A percentile compares a stretch with the other conserved stretches of the same genome.
phyloP scores from a whole-genome alignment of 2,797 vertebrate genomes.

The Novumbra hubbsi region DNA sequence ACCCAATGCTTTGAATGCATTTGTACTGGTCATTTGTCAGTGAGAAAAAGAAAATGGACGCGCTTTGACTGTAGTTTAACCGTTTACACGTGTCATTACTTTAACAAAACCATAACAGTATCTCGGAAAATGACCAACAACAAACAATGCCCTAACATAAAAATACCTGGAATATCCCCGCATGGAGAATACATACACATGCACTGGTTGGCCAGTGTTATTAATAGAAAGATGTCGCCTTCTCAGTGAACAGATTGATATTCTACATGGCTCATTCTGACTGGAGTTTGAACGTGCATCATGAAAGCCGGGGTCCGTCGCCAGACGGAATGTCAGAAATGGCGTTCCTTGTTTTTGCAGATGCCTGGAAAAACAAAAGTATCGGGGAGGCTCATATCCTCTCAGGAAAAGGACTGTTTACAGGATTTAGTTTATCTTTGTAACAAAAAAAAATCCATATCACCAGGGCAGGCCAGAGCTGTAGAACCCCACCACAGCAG shows the following conservation, averaged over 20 bases:
- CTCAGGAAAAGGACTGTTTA: conserved; percentile 64
- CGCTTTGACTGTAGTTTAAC: not conserved
- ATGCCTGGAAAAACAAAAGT: conserved; percentile 66
- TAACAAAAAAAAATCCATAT: conserved; percentile 29
- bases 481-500: not conserved
- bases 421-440: conserved; percentile 53
- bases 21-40: not conserved
- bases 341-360: conserved; percentile 55
- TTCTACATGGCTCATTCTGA: not conserved
- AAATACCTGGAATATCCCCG: not conserved
- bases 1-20: not conserved
- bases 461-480: conserved; percentile 17
- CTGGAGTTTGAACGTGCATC: conserved; percentile 21
- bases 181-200: not conserved
- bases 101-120: not conserved
- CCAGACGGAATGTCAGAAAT: conserved; percentile 48
- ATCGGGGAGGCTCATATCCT: conserved; percentile 60
- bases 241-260: not conserved
- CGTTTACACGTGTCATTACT: not conserved
- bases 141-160: not conserved
- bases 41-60: not conserved
- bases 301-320: conserved; percentile 22
- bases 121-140: not conserved
- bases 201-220: not conserved
- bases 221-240: not conserved